These are phyloP conservation scores for Spodoptera littoralis DNA, from an alignment of 2,888 invertebrate species.

Conservation along the genomic window DNA sequence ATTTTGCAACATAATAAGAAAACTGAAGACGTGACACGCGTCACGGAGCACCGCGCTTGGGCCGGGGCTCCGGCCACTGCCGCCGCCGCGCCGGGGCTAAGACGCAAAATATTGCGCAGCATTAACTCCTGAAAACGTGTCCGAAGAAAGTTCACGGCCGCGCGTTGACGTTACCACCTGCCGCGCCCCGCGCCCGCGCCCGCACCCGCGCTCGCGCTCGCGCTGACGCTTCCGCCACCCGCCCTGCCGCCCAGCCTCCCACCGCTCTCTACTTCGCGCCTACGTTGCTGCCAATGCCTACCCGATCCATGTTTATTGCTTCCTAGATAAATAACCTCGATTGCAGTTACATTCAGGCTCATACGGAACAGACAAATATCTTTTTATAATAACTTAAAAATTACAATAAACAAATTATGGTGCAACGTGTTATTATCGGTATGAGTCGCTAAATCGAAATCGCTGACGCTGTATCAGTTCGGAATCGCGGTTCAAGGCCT, in stretches of 20 bases:
- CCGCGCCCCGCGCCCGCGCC: slow-evolving; percentile 69
- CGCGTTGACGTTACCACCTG: slow-evolving; percentile 86
- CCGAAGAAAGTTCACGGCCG: slow-evolving; percentile 89
- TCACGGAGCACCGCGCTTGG: slow-evolving; percentile 62
- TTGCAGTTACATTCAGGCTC: slow-evolving; percentile 23
- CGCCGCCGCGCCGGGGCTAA: slow-evolving; percentile 65
- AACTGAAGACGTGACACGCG: slow-evolving; percentile 41
- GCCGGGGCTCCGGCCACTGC: slow-evolving; percentile 43
- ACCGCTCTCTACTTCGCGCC: slow-evolving; percentile 54
- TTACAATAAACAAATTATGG: slow-evolving; percentile 23
- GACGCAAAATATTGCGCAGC: slow-evolving; percentile 85
- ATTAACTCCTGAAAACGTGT: slow-evolving; percentile 87
- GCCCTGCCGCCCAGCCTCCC: slow-evolving; percentile 69
- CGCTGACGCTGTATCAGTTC: slow-evolving; percentile 30
- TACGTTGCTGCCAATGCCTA: slow-evolving; percentile 46
- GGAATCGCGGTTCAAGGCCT: slow-evolving; percentile 44
- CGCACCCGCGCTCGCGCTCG: slow-evolving; percentile 30
- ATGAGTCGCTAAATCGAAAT: slow-evolving; percentile 16
- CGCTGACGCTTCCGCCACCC: slow-evolving; percentile 63
- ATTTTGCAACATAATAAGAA: slow-evolving; percentile 17
- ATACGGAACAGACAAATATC: slow-evolving; percentile 1
- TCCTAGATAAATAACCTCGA: slow-evolving; percentile 32
- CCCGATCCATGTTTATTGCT: slow-evolving; percentile 29
- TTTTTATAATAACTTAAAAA: not conserved
- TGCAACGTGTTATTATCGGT: slow-evolving; percentile 31